These are phyloP conservation scores for Anaspis maculata DNA, from an alignment of 2,888 invertebrate genomes.

Conservation along the genomic window DNA sequence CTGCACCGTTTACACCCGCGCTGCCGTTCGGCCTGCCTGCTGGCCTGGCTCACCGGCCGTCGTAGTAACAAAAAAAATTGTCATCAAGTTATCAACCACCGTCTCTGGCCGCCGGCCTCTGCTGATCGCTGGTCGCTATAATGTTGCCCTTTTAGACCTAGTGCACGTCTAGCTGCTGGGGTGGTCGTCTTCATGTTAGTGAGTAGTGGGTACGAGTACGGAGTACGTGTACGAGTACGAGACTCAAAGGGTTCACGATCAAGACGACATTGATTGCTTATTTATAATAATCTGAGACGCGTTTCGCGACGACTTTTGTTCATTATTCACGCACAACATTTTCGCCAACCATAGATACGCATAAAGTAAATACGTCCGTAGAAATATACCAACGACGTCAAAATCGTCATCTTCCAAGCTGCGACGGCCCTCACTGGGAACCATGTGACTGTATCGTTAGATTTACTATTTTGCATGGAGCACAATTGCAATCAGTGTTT, in stretches of 20 bases:
- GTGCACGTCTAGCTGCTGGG: conserved; percentile 27
- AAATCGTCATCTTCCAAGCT: too few species aligned
- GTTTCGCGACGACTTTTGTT: too few species aligned
- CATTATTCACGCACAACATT: too few species aligned
- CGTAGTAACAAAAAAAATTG: conserved; percentile 7
- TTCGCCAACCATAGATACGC: too few species aligned
- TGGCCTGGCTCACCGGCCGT: conserved; percentile 17
- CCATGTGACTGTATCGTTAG: conserved; percentile 63
- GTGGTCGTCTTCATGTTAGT: conserved; percentile 19
- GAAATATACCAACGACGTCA: too few species aligned
- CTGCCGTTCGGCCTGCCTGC: conserved; percentile 16
- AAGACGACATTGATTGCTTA: too few species aligned
- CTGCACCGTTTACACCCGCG: conserved; percentile 21
- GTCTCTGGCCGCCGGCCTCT: conserved; percentile 3
- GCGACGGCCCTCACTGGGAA: conserved; percentile 47
- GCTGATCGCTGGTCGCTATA: conserved; percentile 17
- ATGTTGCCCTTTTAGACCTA: conserved; percentile 21
- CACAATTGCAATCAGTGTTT: conserved; percentile 46
- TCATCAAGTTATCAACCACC: conserved; percentile 5
- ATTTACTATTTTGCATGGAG: conserved; percentile 79
- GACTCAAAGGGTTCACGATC: too few species aligned
- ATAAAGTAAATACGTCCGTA: too few species aligned
- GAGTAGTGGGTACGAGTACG: conserved; percentile 8
- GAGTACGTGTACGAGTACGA: conserved; percentile 3
- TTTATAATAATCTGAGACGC: too few species aligned